A percentile compares a stretch with the other conserved stretches of the same genome.
phyloP scores from a whole-genome alignment of 2,797 vertebrate genomes.

The Anableps anableps region DNA sequence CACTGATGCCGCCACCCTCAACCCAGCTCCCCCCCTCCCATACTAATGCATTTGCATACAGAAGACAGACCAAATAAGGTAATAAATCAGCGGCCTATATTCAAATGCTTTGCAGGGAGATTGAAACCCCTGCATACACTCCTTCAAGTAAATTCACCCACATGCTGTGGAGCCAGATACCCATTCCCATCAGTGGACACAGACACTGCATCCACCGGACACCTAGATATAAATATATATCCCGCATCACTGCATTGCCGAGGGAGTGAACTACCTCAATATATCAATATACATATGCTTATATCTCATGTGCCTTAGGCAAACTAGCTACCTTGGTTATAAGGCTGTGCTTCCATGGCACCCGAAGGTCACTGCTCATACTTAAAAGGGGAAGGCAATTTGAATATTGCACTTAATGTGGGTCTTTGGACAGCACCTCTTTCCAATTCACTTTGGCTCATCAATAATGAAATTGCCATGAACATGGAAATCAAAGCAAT shows the following conservation, averaged over 20 bases:
- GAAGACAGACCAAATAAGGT: constrained; percentile 88
- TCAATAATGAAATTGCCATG: constrained; percentile 77
- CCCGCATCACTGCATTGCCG: constrained; percentile 70
- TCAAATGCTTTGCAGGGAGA: constrained; percentile 84
- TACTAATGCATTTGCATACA: constrained; percentile 84
- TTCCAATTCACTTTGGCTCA: constrained; percentile 75
- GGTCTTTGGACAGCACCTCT: constrained; percentile 71
- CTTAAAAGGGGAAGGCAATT: constrained; percentile 61
- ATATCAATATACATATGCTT: constrained; percentile 84
- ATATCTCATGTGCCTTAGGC: constrained; percentile 75
- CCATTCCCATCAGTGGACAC: constrained; percentile 82
- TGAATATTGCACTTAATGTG: constrained; percentile 78
- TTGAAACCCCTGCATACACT: constrained; percentile 78
- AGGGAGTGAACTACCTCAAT: constrained; percentile 79
- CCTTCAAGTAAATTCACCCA: constrained; percentile 79
- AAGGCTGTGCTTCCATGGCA: constrained; percentile 69
- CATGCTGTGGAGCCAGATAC: constrained; percentile 63
- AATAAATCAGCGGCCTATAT: constrained; percentile 87
- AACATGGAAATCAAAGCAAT: constrained; percentile 73
- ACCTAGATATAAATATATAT: constrained; percentile 77
- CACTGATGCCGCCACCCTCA: constrained; percentile 57
- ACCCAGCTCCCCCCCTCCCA: constrained; percentile 51
- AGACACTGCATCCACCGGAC: constrained; percentile 74
- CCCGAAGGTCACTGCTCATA: constrained; percentile 79
- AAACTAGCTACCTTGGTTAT: constrained; percentile 73